phyloP scores from a whole-genome alignment of 2,888 invertebrate species.

The Galeopsomyia nigrocyanea region DNA sequence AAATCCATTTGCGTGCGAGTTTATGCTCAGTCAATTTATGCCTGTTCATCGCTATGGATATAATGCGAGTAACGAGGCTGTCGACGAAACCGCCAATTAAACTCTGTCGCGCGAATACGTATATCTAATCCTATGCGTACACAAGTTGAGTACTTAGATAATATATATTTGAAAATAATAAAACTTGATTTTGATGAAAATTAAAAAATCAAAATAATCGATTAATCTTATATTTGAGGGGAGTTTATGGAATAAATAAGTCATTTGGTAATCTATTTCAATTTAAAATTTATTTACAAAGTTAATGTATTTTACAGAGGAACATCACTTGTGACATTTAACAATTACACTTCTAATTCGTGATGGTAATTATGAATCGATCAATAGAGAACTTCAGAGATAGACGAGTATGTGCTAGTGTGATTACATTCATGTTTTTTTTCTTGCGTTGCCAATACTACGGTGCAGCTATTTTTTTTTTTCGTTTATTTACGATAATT shows the following conservation, averaged over 20 bases:
- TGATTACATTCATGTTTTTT: slow-evolving; percentile 21
- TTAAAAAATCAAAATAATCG: too few species aligned
- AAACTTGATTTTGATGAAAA: too few species aligned
- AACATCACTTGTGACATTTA: slow-evolving; percentile 53
- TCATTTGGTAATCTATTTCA: slow-evolving; percentile 32
- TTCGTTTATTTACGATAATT: neutral
- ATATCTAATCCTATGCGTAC: too few species aligned
- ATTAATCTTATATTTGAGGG: neutral
- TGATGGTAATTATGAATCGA: slow-evolving; percentile 28
- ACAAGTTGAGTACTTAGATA: too few species aligned
- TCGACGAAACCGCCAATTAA: slow-evolving; percentile 43
- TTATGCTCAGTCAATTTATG: slow-evolving; percentile 9
- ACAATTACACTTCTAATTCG: slow-evolving; percentile 51
- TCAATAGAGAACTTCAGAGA: slow-evolving; percentile 39
- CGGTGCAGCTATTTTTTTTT: slow-evolving; percentile 24
- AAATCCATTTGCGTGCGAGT: slow-evolving; percentile 18
- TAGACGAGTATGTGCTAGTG: slow-evolving; percentile 30
- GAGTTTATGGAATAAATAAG: neutral
- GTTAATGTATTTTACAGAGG: slow-evolving; percentile 60
- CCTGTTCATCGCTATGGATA: neutral
- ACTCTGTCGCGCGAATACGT: slow-evolving; percentile 22
- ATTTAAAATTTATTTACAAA: slow-evolving; percentile 61
- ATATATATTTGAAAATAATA: too few species aligned
- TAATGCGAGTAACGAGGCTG: slow-evolving; percentile 34
- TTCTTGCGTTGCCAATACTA: neutral